Base-by-base conservation (phyloP, 92 coral and sea anemone genomes). In the Zoanthus gigantus region DNA sequence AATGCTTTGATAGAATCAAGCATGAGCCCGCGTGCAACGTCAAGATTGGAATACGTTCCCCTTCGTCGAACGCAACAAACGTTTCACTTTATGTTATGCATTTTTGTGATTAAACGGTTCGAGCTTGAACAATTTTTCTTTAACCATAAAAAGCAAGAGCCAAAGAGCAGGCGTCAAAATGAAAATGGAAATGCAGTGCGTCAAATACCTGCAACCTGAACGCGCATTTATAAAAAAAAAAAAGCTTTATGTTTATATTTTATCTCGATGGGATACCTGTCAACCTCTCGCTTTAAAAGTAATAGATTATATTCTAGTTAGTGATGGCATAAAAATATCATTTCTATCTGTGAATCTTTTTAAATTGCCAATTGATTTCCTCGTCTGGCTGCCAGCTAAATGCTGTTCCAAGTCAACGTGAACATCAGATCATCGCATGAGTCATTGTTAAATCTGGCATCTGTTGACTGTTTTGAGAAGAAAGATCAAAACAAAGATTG, bases 401-500 rank as follows among this genome's bases (percentile, higher is more conserved):
- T 66, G n/a, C 73, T 79, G 74, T 65, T 57, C 23, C 74, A 15
- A 67, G 75, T 66, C 58, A 65, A 47, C 61, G 14, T 28, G 58
- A 8, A 50, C 4, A 66, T 81, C 85, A 81, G 75, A 81, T 81
- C 85, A 81, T 81, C 75, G 44, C 15, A 57, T 81, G 63, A 18
- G 85, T 81, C 85, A 81, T 34, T 18, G 56, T 46, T 66, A 81
- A 44, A 81, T 66, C 85, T 46, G 85, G 85, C 75, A 81, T 37
- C 56, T 81, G 85, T 66, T 67, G 74, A 81, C 85, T 65, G 30
- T 31, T 60, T 9, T n/a, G 18, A 66, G 73, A 56, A 6, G 29
- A 65, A 81, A 67, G 85, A 50, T 66, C 44, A 44, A 81, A 81
- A 81, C 85, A 81, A 81, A 66, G 74, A 81, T 81, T 81, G 74